Conservation (phyloP, 2,888 invertebrate genomes). For the Clunio marinus region DNA sequence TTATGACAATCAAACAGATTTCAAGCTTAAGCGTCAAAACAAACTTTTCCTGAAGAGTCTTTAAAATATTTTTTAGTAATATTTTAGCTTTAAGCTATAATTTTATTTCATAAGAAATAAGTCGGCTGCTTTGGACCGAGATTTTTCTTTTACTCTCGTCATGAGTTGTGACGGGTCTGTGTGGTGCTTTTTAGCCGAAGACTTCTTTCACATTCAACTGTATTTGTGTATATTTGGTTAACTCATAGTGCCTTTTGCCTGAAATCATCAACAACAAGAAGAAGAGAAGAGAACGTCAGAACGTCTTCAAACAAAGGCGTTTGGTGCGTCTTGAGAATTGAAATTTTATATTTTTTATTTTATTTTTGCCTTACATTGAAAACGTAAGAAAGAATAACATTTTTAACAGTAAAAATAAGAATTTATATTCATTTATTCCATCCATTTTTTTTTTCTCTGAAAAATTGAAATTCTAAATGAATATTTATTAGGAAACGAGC, state of each 20-base stretch:
- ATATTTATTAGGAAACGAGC: slow-evolving; percentile 35
- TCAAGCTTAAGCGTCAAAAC: background rate
- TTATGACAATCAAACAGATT: background rate
- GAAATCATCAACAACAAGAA: slow-evolving; percentile 15
- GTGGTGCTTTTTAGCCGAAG: background rate
- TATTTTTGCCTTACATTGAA: background rate
- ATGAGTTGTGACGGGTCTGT: background rate
- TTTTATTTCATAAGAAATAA: slow-evolving; percentile 19
- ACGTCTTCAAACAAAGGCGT: slow-evolving; percentile 14
- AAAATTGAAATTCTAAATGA: slow-evolving; percentile 36
- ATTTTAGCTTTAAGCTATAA: slow-evolving; percentile 20
- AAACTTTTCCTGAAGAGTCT: background rate
- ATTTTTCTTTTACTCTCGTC: background rate
- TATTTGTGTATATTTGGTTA: slow-evolving; percentile 2
- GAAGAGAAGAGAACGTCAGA: slow-evolving; percentile 6
- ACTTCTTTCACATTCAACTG: background rate
- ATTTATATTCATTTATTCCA: slow-evolving; percentile 37
- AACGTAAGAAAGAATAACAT: background rate
- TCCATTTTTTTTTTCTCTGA: slow-evolving; percentile 1
- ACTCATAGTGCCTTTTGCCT: slow-evolving; percentile 2
- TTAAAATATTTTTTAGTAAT: background rate
- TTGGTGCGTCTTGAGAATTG: slow-evolving; percentile 23
- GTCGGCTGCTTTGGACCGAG: slow-evolving; percentile 20
- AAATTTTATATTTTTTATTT: background rate
- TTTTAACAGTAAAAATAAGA: slow-evolving; percentile 35